Base-by-base conservation (phyloP, 2,113 vertebrate species). In the Pycnonotus jocosus region DNA sequence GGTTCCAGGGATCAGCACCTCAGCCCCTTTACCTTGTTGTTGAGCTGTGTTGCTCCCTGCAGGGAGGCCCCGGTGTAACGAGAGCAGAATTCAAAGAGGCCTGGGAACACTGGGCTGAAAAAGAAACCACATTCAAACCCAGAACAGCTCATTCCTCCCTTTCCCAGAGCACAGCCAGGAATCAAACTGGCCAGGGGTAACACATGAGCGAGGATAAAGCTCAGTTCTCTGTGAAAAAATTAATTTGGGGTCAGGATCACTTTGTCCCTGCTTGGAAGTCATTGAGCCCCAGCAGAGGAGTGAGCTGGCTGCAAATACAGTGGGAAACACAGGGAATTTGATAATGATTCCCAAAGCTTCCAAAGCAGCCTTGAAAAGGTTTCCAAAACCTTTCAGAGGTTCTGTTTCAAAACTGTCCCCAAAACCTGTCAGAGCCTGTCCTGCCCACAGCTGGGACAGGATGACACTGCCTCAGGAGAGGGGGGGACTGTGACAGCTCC, bases 41-140 rank as follows among this genome's bases (percentile, higher is more conserved):
- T 99, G 91, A 99, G 98, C 87, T 99, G 99, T 6, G 99, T 99
- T 12, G 99, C 99, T 97, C 99, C 99, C 83, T 99, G 99, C 74
- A 99, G 97, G 51, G 99, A 99, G 24, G 99, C 99, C 15, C 99
- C 99, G 1, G 99, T 99, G 92, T 99, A 99, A 88, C 99, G 98
- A 80, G 99, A 99, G 85, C 99, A 99, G 92, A 99, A 99, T 72
- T 99, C 99, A 95, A 99, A 99, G 42, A 99, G 98, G 62, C 99
- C 99, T 35, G 99, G 99, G 96, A 99, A 99, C 81, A 99, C 99
- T 3, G 99, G 99, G 97, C 99, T 99, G 94, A 23, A 95, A 70
- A 77, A 96, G 61, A 95, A 88, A 81, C 4, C n/a, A 42, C 3
- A 40, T 3, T 85, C 16, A 77, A 42, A 89, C 14, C 51, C 15